Evolutionary conservation across 2,888 invertebrate species (phyloP).

Genomic region (Metacarcinus magister): DNA sequence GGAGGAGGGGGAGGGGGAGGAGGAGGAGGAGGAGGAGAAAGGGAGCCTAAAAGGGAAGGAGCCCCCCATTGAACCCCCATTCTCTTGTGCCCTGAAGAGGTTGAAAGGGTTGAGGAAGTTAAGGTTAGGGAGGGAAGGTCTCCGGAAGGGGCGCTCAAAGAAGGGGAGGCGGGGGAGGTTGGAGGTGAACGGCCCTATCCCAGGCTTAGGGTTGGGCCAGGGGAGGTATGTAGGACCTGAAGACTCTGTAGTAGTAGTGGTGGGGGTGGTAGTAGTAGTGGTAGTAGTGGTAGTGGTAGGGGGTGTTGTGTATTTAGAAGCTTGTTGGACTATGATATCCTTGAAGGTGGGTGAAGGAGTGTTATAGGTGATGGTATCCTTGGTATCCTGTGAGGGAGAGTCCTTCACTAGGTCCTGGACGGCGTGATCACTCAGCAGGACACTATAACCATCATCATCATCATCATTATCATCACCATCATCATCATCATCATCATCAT

Average conservation of each 20-base stretch:
- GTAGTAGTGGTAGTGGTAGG: background rate
- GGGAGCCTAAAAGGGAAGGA: conserved; percentile 8
- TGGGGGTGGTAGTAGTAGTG: conserved; percentile 31
- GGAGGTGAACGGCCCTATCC: background rate
- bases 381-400: background rate
- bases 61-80: background rate
- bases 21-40: conserved; percentile 43
- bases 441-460: background rate
- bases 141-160: conserved; percentile 16
- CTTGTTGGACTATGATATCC: background rate
- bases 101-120: conserved; percentile 70
- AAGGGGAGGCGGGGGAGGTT: conserved; percentile 7
- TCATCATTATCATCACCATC: background rate
- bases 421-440: background rate
- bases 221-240: conserved; percentile 57
- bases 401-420: background rate
- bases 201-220: conserved; percentile 68
- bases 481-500: background rate
- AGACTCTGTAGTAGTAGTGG: background rate
- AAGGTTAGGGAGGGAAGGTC: conserved; percentile 67
- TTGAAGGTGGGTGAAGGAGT: no score
- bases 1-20: background rate
- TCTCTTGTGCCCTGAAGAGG: conserved; percentile 65
- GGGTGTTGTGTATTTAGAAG: background rate
- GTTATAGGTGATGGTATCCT: no score